phyloP scores from a whole-genome alignment of 1,140 invertebrate species.

The Drosophila jambulina region DNA sequence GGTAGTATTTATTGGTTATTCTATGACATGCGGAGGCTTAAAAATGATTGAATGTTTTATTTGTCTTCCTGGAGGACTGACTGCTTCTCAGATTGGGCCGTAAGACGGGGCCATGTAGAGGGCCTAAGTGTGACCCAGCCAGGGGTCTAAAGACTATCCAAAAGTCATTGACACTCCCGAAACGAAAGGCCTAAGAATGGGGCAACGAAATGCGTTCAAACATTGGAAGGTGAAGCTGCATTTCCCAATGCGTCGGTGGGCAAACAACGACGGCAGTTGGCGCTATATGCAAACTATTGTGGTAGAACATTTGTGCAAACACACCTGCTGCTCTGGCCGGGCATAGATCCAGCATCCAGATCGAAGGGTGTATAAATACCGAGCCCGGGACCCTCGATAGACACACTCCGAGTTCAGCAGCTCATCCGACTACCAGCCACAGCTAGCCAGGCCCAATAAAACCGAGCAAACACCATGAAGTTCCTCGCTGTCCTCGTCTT shows the following conservation, averaged over 20 bases:
- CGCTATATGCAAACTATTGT: slow-evolving; percentile 13
- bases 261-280: slow-evolving; percentile 40
- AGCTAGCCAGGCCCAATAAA: slow-evolving; percentile 6
- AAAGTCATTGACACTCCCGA: slow-evolving; percentile 34
- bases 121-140: neutral
- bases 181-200: slow-evolving; percentile 3
- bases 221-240: slow-evolving; percentile 39
- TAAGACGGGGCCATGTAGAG: neutral
- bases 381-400: slow-evolving; percentile 17
- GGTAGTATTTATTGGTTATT: slow-evolving; percentile 10
- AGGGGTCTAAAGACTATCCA: neutral
- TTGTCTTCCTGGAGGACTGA: slow-evolving; percentile 2
- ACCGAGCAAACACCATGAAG: slow-evolving; percentile 53
- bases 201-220: slow-evolving; percentile 24
- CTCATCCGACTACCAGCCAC: slow-evolving; percentile 30
- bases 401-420: slow-evolving; percentile 56
- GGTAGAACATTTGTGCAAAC: slow-evolving; percentile 67
- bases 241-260: slow-evolving; percentile 46
- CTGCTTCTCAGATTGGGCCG: neutral
- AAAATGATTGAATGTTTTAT: neutral
- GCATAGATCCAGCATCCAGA: neutral
- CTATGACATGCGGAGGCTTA: neutral
- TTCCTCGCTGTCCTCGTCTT: slow-evolving; percentile 50
- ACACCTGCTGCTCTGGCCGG: neutral
- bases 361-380: slow-evolving; percentile 60